phyloP scores from a whole-genome alignment of 2,888 invertebrate genomes.

The Liopterus haemorrhoidalis region DNA sequence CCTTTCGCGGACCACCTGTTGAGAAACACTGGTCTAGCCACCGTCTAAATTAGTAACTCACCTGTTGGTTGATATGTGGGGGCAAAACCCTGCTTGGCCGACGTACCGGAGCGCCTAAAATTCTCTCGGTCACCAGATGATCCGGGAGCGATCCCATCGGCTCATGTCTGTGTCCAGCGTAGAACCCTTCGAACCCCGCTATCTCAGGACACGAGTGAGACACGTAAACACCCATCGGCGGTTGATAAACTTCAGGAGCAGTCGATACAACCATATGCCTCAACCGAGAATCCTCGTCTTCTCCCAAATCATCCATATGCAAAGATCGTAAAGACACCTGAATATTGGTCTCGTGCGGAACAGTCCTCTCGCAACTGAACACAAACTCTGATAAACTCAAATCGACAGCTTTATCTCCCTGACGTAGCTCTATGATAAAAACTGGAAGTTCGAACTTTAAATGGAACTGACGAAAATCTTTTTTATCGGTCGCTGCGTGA shows the following conservation, averaged over 20 bases:
- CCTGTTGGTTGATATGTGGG: conserved; percentile 14
- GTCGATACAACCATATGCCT: conserved; percentile 61
- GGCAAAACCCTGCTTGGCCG: conserved; percentile 4
- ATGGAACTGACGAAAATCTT: conserved; percentile 12
- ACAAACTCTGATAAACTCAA: conserved; percentile 81
- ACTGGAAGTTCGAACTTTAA: neutral
- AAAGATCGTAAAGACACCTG: conserved; percentile 76
- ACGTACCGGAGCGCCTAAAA: conserved; percentile 42
- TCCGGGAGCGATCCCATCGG: conserved; percentile 53
- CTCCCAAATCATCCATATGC: conserved; percentile 84
- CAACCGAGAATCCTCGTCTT: conserved; percentile 55
- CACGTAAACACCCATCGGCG: conserved; percentile 46
- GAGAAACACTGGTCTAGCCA: too few relatives aligned
- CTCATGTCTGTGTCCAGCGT: neutral
- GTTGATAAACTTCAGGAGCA: neutral
- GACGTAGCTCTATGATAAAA: conserved; percentile 59
- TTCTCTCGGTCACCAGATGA: conserved; percentile 51
- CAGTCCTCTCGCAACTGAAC: conserved; percentile 64
- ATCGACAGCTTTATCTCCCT: conserved; percentile 62
- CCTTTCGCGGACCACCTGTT: too few relatives aligned
- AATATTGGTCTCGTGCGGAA: conserved; percentile 59
- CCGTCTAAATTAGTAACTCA: conserved; percentile 25
- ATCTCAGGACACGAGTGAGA: conserved; percentile 78
- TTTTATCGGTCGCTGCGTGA: conserved; percentile 19
- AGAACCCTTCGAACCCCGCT: conserved; percentile 30